phyloP scores from a whole-genome alignment of 1,140 invertebrate genomes.

The Drosophila busckii region DNA sequence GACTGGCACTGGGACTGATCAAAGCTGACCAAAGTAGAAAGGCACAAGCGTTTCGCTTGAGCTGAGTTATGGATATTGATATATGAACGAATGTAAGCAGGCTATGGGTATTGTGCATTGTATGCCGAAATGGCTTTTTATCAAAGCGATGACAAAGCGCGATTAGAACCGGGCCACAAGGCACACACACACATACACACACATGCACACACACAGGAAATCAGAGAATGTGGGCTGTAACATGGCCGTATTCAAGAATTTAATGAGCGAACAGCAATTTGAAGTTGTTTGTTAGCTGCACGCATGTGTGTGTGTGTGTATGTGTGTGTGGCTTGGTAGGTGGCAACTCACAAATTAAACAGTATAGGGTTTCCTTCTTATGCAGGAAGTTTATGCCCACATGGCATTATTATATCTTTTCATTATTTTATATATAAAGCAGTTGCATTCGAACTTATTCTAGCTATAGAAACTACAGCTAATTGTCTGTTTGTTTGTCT shows the following conservation, averaged over 20 bases:
- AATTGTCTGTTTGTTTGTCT: no score
- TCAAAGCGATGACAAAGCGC: constrained; percentile 37
- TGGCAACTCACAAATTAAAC: not conserved
- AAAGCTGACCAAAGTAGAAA: constrained; percentile 10
- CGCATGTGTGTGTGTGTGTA: not conserved
- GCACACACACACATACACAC: no score
- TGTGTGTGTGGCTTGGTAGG: no score
- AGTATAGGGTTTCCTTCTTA: constrained; percentile 9
- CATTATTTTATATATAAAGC: no score
- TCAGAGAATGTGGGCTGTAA: constrained; percentile 60
- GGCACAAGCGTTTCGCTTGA: constrained; percentile 14
- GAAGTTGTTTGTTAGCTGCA: constrained; percentile 7
- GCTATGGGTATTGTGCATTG: no score
- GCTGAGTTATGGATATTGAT: constrained; percentile 65
- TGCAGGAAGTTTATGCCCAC: no score
- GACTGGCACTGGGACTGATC: not conserved
- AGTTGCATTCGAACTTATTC: no score
- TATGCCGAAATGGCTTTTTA: constrained; percentile 10
- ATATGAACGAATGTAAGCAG: no score
- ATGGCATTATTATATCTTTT: no score
- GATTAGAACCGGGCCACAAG: constrained; percentile 33
- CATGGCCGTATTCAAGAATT: no score
- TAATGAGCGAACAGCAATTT: constrained; percentile 48
- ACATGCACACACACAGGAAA: constrained; percentile 26
- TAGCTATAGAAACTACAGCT: no score